Percentiles rank a stretch among this genome's conserved stretches.
Evolutionary conservation across 1,140 invertebrate species (phyloP).

Genomic region (Euwallacea fornicatus): DNA sequence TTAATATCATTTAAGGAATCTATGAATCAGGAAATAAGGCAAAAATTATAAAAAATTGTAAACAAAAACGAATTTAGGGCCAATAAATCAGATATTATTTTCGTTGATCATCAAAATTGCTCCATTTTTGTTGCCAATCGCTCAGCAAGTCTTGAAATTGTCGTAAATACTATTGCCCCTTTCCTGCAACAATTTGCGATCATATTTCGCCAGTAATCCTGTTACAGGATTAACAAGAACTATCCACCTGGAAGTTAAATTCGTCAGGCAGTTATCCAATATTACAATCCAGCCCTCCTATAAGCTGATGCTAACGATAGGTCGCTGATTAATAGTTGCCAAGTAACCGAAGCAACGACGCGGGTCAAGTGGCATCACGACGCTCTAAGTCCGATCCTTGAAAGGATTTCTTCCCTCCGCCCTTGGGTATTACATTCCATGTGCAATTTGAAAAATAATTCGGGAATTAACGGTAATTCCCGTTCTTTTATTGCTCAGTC

Average conservation of each 20-base stretch:
- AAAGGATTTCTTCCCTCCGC: conserved; percentile 11
- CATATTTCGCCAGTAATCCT: neutral
- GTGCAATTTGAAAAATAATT: conserved; percentile 19
- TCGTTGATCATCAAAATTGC: no score
- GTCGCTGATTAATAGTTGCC: conserved; percentile 29
- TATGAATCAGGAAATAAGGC: no score
- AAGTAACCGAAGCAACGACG: conserved; percentile 29
- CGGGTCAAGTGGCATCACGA: conserved; percentile 32
- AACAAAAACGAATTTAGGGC: no score
- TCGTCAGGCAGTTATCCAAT: conserved; percentile 7
- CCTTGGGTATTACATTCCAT: conserved; percentile 20
- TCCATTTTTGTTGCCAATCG: no score
- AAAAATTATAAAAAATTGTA: no score
- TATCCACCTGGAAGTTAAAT: conserved; percentile 25
- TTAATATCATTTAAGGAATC: no score
- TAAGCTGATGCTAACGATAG: conserved; percentile 28
- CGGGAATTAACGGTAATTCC: neutral
- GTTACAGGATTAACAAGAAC: neutral
- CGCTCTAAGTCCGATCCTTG: conserved; percentile 17
- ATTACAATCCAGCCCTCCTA: conserved; percentile 18
- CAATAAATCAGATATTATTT: no score
- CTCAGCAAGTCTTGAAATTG: no score
- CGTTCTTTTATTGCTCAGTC: no score
- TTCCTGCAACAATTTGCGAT: no score
- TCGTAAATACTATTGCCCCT: no score